These are phyloP conservation scores for Invenusta paracnida DNA, from an alignment of 2,888 invertebrate species.

Conservation along the genomic window DNA sequence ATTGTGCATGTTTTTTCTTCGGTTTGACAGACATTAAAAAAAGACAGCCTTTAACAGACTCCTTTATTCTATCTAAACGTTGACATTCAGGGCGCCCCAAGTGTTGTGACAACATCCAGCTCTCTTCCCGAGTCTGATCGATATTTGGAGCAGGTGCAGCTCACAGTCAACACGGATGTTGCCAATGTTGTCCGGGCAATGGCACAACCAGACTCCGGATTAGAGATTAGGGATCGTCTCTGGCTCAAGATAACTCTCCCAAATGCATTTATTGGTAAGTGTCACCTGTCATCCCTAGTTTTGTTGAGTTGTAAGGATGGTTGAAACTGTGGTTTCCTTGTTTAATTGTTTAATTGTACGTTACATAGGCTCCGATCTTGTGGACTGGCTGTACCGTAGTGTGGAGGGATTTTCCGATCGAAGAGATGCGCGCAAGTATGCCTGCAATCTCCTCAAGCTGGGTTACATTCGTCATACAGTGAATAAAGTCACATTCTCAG, in stretches of 20 bases:
- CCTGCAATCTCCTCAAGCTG: conserved; percentile 82
- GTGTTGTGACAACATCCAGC: conserved; percentile 40
- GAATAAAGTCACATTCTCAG: conserved; percentile 95
- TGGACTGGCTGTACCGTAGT: conserved; percentile 90
- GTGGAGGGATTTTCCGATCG: conserved; percentile 90
- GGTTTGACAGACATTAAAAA: too few relatives aligned
- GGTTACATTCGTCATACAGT: conserved; percentile 95
- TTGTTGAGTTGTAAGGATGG: too few relatives aligned
- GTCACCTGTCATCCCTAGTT: background rate
- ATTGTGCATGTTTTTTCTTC: too few relatives aligned
- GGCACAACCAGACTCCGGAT: conserved; percentile 88
- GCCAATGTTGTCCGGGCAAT: conserved; percentile 83
- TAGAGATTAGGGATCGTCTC: conserved; percentile 93
- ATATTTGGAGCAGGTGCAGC: conserved; percentile 46
- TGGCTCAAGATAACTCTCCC: conserved; percentile 99
- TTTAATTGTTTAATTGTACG: background rate
- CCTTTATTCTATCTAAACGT: too few relatives aligned
- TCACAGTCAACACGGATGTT: conserved; percentile 79
- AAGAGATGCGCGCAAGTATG: conserved; percentile 90
- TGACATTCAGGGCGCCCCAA: conserved; percentile 36
- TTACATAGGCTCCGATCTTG: conserved; percentile 69
- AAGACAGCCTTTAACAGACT: too few relatives aligned
- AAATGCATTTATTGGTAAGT: conserved; percentile 86
- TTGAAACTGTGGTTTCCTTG: background rate
- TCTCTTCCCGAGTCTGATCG: conserved; percentile 41